Conservation (phyloP, 2,113 vertebrate species). For the Budorcas taxicolor region DNA sequence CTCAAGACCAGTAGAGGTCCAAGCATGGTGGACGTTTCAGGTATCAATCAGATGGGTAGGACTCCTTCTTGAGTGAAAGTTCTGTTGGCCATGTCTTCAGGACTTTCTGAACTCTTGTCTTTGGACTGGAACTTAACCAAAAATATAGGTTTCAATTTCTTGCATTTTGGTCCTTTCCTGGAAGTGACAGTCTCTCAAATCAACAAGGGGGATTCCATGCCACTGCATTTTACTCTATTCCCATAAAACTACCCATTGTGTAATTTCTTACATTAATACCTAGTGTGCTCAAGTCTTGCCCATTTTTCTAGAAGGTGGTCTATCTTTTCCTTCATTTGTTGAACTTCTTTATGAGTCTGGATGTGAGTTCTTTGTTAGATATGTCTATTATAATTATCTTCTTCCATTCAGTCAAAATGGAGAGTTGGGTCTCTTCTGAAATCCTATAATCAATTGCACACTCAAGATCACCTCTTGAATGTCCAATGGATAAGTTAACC, state of each 20-base stretch:
- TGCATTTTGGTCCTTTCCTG: neutral
- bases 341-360: neutral
- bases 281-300: neutral
- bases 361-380: neutral
- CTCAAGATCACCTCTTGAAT: neutral
- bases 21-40: neutral
- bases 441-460: rapidly evolving
- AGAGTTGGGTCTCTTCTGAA: neutral
- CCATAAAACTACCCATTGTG: neutral
- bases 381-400: neutral
- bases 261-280: neutral
- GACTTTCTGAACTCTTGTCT: neutral
- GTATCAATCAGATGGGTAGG: neutral
- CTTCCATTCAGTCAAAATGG: neutral
- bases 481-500: neutral
- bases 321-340: neutral
- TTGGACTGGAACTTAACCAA: neutral
- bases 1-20: neutral
- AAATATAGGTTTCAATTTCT: neutral
- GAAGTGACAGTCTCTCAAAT: neutral
- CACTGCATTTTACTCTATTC: neutral
- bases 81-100: neutral
- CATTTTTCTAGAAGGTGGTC: neutral
- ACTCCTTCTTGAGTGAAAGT: neutral
- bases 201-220: neutral